These are phyloP conservation scores for Tridacna gigas DNA, from an alignment of 2,888 invertebrate genomes.

Conservation along the genomic window DNA sequence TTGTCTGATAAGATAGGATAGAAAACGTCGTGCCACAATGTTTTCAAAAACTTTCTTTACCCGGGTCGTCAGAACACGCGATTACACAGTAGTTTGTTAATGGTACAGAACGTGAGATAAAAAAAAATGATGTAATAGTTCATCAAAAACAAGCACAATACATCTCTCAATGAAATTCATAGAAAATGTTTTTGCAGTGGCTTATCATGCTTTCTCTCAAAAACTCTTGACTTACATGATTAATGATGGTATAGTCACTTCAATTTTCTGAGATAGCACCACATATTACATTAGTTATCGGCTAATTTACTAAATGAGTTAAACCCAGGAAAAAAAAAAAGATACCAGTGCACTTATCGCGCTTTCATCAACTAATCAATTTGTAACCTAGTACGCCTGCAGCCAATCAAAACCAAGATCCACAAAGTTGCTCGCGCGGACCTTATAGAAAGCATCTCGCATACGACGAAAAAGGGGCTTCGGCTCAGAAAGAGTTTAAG, in stretches of 20 bases:
- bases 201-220: not conserved
- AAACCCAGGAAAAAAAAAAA: not conserved
- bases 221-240: constrained; percentile 2
- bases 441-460: not conserved
- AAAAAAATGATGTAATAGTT: no score
- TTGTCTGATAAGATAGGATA: no score
- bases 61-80: no score
- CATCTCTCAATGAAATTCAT: constrained; percentile 10
- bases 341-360: not conserved
- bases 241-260: constrained; percentile 13
- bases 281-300: constrained; percentile 8
- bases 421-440: not conserved
- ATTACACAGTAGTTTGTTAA: no score
- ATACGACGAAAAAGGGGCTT: constrained; percentile 7
- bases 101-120: no score
- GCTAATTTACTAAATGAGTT: constrained; percentile 8
- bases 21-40: no score
- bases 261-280: constrained; percentile 2
- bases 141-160: no score
- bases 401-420: constrained; percentile 14
- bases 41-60: no score
- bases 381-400: not conserved
- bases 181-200: constrained; percentile 3
- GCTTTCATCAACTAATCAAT: constrained; percentile 17
- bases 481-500: not conserved